Evolutionary conservation across 2,113 vertebrate species (phyloP).

Genomic region (mouse (Mus musculus)): DNA sequence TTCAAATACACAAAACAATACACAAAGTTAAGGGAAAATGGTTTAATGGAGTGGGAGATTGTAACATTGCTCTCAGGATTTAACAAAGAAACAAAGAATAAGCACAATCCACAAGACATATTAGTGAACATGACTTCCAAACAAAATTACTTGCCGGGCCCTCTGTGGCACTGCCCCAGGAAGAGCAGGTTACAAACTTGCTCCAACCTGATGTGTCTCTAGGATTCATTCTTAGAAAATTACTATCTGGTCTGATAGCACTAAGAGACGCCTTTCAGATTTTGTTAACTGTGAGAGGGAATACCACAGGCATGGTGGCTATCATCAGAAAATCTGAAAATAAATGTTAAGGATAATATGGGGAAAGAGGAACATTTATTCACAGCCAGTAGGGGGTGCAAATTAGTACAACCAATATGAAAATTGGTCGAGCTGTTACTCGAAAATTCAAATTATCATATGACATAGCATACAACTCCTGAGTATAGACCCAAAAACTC

Average conservation of each 20-base stretch:
- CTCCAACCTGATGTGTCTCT: background rate
- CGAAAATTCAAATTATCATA: background rate
- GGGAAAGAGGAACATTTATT: background rate
- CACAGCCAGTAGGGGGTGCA: background rate
- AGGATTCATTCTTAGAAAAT: background rate
- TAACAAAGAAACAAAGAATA: background rate
- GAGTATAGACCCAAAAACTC: background rate
- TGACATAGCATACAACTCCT: background rate
- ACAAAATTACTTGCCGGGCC: background rate
- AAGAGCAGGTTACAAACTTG: background rate
- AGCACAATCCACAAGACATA: background rate
- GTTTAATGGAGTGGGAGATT: background rate
- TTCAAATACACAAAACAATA: background rate
- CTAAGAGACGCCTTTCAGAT: background rate
- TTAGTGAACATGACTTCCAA: background rate
- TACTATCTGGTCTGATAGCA: background rate
- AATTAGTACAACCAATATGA: background rate
- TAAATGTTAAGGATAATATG: background rate
- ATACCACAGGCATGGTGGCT: background rate
- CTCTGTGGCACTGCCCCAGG: background rate
- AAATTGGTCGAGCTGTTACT: background rate
- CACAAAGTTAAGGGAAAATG: background rate
- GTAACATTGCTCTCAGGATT: background rate
- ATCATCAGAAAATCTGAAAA: background rate
- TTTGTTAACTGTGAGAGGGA: background rate